phyloP scores from a whole-genome alignment of 2,888 invertebrate species.

The Tetragnatha montana region DNA sequence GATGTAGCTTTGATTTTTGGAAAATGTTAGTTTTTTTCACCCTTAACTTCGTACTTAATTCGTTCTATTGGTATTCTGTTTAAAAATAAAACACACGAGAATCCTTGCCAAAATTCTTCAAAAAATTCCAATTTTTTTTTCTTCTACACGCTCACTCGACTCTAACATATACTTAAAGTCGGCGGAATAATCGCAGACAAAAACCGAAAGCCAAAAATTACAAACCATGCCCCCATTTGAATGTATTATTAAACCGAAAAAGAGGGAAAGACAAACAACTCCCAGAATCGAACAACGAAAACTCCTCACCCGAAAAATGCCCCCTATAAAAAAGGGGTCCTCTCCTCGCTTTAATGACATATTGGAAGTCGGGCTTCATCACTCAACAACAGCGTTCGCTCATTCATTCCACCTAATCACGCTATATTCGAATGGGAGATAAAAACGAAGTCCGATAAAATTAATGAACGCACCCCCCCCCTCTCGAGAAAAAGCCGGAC shows the following conservation, averaged over 20 bases:
- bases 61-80: too few relatives aligned
- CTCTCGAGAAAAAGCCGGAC: constrained; percentile 48
- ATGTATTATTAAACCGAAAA: neutral
- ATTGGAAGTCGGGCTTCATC: constrained; percentile 32
- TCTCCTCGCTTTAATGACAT: constrained; percentile 38
- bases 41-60: too few relatives aligned
- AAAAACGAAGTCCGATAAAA: constrained; percentile 64
- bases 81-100: too few relatives aligned
- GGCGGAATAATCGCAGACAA: neutral
- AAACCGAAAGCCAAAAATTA: constrained; percentile 1
- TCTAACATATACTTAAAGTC: neutral
- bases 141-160: too few relatives aligned
- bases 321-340: constrained; percentile 8
- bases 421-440: constrained; percentile 39
- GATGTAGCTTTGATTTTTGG: too few relatives aligned
- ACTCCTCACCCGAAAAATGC: constrained; percentile 26
- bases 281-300: neutral
- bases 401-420: constrained; percentile 63
- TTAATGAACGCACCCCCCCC: constrained; percentile 55
- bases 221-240: constrained; percentile 4
- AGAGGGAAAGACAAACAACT: neutral
- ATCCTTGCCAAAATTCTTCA: neutral
- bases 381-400: constrained; percentile 43
- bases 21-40: too few relatives aligned
- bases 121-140: neutral